phyloP scores from a whole-genome alignment of 1,140 invertebrate genomes.

The Rhizoglyphus robini region DNA sequence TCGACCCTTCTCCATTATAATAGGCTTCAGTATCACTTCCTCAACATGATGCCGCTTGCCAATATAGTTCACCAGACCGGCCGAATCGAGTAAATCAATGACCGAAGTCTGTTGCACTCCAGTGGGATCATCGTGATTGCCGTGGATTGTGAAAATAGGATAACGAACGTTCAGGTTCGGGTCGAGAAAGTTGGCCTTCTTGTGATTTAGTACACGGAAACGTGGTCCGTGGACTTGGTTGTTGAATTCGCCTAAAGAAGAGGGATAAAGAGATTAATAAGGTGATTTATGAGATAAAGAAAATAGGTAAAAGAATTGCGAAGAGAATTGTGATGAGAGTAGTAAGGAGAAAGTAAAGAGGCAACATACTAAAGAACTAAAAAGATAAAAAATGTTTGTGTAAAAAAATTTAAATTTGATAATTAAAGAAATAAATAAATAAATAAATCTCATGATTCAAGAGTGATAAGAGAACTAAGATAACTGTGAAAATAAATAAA shows the following conservation, averaged over 20 bases:
- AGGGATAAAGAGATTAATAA: no score
- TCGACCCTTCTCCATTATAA: constrained; percentile 71
- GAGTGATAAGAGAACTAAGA: no score
- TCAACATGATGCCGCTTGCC: constrained; percentile 67
- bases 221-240: not conserved
- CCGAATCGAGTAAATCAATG: constrained; percentile 67
- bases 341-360: no score
- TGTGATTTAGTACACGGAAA: constrained; percentile 34
- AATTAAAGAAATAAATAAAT: no score
- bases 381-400: no score
- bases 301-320: no score
- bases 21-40: constrained; percentile 59
- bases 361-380: no score
- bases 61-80: constrained; percentile 65
- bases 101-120: constrained; percentile 51
- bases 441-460: no score
- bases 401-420: no score
- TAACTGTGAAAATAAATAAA: no score
- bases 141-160: constrained; percentile 79
- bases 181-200: constrained; percentile 72
- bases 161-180: constrained; percentile 80
- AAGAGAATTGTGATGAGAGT: no score
- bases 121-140: constrained; percentile 93
- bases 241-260: not conserved
- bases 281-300: no score